Conservation (phyloP, 2,113 vertebrate genomes). For the Miniopterus natalensis region DNA sequence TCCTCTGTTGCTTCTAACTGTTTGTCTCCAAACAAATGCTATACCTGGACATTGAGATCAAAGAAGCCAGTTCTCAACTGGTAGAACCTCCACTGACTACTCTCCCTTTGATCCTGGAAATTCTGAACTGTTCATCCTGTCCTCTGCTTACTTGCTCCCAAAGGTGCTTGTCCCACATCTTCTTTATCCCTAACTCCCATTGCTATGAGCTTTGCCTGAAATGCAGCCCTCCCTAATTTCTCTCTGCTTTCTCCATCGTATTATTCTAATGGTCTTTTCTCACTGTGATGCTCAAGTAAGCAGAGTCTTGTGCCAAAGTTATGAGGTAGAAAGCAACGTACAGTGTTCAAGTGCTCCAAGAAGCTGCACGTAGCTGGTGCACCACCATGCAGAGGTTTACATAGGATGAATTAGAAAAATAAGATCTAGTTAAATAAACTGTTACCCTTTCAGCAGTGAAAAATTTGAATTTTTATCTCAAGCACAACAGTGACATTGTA, state of each 20-base stretch:
- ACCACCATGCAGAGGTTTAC: background rate
- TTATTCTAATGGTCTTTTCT: background rate
- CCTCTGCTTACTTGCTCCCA: background rate
- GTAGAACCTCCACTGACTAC: background rate
- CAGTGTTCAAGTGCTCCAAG: background rate
- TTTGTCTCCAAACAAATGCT: background rate
- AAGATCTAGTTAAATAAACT: background rate
- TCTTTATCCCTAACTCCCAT: background rate
- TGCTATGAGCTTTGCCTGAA: background rate
- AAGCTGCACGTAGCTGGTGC: background rate
- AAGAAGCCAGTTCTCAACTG: background rate
- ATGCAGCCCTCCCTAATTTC: background rate
- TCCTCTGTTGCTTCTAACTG: background rate
- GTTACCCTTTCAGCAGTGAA: background rate
- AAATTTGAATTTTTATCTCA: conserved; percentile 4
- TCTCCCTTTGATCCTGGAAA: background rate
- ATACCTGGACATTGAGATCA: background rate
- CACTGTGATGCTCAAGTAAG: background rate
- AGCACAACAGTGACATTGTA: background rate
- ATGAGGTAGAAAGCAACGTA: background rate
- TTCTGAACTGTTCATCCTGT: background rate
- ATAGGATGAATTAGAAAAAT: conserved; percentile 11
- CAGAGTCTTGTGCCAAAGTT: background rate
- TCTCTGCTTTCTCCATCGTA: background rate
- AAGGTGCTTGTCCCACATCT: background rate